These are phyloP conservation scores for Dione vanillae DNA, from an alignment of 2,888 invertebrate species.

Conservation along the genomic window DNA sequence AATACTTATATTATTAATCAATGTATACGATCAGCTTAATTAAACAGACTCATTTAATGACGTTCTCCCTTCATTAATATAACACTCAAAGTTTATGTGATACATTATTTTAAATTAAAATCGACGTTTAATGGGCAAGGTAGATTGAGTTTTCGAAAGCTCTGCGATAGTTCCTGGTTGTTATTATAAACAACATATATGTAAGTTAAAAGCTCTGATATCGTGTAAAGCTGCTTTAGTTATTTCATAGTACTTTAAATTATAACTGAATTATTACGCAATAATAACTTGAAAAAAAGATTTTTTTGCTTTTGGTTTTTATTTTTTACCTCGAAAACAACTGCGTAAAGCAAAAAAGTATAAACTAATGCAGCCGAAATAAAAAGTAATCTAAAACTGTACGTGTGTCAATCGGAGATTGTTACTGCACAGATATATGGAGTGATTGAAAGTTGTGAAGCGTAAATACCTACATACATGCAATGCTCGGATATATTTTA, in stretches of 20 bases:
- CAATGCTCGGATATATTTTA: not conserved
- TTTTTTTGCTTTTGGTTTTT: not conserved
- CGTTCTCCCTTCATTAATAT: constrained; percentile 6
- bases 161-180: not conserved
- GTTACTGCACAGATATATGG: not conserved
- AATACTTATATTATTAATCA: constrained; percentile 9
- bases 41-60: constrained; percentile 7
- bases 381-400: constrained; percentile 14
- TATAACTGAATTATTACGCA: not conserved
- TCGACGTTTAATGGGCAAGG: not conserved
- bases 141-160: constrained; percentile 21
- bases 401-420: constrained; percentile 3
- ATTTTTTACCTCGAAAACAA: not conserved
- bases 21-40: not conserved
- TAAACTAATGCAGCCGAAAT: not conserved
- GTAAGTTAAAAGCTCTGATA: not conserved
- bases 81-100: constrained; percentile 14
- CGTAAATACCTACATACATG: not conserved
- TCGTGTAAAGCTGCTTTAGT: not conserved
- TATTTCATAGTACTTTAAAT: not conserved
- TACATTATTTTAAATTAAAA: constrained; percentile 23
- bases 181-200: not conserved
- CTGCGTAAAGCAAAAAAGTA: not conserved
- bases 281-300: too few species aligned
- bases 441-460: constrained; percentile 8